phyloP scores from a whole-genome alignment of 1,140 invertebrate species.

The Euwallacea similis region DNA sequence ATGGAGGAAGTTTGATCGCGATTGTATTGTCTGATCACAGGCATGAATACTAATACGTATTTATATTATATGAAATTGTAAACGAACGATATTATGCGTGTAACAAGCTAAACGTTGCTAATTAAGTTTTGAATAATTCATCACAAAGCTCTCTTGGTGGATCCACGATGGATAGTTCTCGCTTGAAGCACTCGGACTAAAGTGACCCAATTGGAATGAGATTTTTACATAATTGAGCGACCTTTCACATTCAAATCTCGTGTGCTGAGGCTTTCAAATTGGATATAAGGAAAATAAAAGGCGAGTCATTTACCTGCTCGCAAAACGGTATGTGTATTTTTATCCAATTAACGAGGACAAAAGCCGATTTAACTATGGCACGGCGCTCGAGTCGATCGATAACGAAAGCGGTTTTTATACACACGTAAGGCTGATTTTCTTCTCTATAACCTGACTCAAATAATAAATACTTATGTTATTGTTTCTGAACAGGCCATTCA shows the following conservation, averaged over 20 bases:
- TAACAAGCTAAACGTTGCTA: constrained; percentile 17
- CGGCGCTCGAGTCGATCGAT: constrained; percentile 22
- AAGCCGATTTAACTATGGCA: constrained; percentile 22
- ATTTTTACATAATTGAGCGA: constrained; percentile 14
- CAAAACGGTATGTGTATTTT: constrained; percentile 30
- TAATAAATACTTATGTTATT: constrained; percentile 10
- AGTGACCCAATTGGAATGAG: not conserved
- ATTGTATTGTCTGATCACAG: constrained; percentile 1
- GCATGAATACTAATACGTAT: constrained; percentile 12
- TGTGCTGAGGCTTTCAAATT: constrained; percentile 22
- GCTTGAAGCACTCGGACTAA: no score
- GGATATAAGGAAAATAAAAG: constrained; percentile 26
- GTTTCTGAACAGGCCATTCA: not conserved
- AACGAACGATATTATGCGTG: constrained; percentile 5
- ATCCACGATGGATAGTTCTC: no score
- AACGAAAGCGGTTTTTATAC: constrained; percentile 27
- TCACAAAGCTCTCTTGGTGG: not conserved
- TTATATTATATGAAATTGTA: constrained; percentile 11
- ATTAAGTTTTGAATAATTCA: constrained; percentile 12
- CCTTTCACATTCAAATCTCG: constrained; percentile 20
- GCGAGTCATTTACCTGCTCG: constrained; percentile 12
- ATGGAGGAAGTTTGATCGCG: not conserved
- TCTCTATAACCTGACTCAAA: constrained; percentile 23
- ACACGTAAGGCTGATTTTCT: constrained; percentile 20
- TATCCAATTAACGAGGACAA: constrained; percentile 33